Conservation (phyloP, 2,113 vertebrate species). For the Aramus guarauna region DNA sequence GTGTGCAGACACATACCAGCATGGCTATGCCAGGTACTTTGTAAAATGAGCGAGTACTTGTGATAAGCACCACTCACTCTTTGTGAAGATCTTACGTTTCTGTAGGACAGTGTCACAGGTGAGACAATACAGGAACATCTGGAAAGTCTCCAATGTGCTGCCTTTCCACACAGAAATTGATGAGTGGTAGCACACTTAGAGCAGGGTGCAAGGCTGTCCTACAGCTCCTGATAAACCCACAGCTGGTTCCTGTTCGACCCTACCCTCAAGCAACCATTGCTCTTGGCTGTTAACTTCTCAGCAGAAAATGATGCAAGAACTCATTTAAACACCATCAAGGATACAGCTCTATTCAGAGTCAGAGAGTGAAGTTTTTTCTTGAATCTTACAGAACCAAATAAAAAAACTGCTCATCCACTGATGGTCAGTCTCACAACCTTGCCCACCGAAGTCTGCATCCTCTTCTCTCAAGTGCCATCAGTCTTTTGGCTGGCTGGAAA, state of each 20-base stretch:
- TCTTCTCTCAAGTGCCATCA: neutral
- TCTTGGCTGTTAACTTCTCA: neutral
- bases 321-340: neutral
- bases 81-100: neutral
- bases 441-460: neutral
- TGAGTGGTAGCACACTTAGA: rapidly evolving
- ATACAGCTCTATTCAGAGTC: rapidly evolving
- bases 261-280: neutral
- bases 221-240: neutral
- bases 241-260: neutral
- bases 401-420: neutral
- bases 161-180: neutral
- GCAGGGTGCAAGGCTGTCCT: neutral
- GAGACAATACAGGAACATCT: neutral
- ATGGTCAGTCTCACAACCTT: neutral
- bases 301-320: neutral
- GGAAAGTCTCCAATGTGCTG: neutral
- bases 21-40: neutral
- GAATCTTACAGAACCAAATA: neutral
- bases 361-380: neutral
- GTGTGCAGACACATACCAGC: rapidly evolving
- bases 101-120: neutral
- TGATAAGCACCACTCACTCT: neutral
- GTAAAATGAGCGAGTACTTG: neutral
- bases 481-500: neutral